Evolutionary conservation across 2,797 vertebrate genomes (phyloP), one percentile per base, ranked within the genome.

Genomic region (Enteromius anoplus): DNA sequence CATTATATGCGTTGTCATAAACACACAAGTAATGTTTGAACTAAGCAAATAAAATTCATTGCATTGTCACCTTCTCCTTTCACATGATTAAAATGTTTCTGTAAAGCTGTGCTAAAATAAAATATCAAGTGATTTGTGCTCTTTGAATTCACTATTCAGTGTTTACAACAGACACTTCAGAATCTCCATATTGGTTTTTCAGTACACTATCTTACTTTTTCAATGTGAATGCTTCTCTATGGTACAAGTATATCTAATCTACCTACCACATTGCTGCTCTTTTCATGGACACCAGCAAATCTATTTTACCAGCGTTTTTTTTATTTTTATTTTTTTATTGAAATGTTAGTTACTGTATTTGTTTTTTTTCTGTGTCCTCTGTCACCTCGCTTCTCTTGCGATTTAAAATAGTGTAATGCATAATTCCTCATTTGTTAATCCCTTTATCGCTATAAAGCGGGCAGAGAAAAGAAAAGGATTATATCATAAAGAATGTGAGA

Each of bases 401-500:
- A 53, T 53, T 42, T 62, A 40, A 29, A 49, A 23, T 78, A 58
- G 65, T 71, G 40, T 64, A 62, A 70, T 15, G 45, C 5, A 14
- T 40, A 62, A 71, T 78, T 84, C 55, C 53, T 72, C 32, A 29
- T 79, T 79, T 37, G 82, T 51, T 78, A 84, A 71, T 78, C 75
- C 53, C 21, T 71, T 78, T 83, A 78, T 71, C 26, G 9, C 32
- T 71, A 72, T 49, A 78, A 64, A 84, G 40, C 45, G 34, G 12
- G 45, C 68, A 78, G 68, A 55, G 47, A 32, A 32, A 65, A 82
- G 72, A 75, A 66, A 75, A 34, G 80, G 80, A 72, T 84, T 84
- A 42, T 84, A 78, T 78, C 75, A 84, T 70, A 72, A 78, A 84
- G 66, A 78, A 79, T 72, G 66, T 72, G 82, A 60, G 40, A 62